Evolutionary conservation across 2,888 invertebrate species (phyloP).

Genomic region (Galeopsomyia nigrocyanea): DNA sequence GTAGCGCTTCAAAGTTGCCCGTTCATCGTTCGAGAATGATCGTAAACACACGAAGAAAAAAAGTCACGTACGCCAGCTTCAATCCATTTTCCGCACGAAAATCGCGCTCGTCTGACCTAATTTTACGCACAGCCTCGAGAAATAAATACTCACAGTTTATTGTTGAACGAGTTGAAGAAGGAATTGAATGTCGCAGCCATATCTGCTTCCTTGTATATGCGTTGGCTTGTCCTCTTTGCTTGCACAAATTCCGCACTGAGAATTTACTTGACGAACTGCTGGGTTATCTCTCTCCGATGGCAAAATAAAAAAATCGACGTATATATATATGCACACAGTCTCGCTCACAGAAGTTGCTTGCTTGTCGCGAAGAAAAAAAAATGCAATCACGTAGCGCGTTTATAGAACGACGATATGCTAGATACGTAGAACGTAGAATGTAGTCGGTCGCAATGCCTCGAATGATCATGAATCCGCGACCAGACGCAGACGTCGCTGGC

Average conservation of each 20-base stretch:
- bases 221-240: not conserved
- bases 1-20: slow-evolving; percentile 36
- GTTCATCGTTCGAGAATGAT: slow-evolving; percentile 45
- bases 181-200: slow-evolving; percentile 76
- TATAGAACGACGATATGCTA: slow-evolving; percentile 23
- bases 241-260: no score
- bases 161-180: slow-evolving; percentile 79
- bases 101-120: not conserved
- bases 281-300: no score
- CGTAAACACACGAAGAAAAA: not conserved
- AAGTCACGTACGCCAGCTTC: not conserved
- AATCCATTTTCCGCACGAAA: not conserved
- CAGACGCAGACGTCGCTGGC: slow-evolving; percentile 51
- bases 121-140: not conserved
- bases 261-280: no score
- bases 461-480: slow-evolving; percentile 59
- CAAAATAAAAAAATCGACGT: no score
- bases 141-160: slow-evolving; percentile 76
- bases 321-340: no score
- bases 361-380: no score
- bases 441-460: slow-evolving; percentile 44
- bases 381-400: no score
- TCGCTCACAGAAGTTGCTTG: no score
- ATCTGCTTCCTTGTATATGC: slow-evolving; percentile 12
- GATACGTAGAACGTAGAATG: no score